Conservation (phyloP, 2,888 invertebrate species). For the Druceiella hillmani region DNA sequence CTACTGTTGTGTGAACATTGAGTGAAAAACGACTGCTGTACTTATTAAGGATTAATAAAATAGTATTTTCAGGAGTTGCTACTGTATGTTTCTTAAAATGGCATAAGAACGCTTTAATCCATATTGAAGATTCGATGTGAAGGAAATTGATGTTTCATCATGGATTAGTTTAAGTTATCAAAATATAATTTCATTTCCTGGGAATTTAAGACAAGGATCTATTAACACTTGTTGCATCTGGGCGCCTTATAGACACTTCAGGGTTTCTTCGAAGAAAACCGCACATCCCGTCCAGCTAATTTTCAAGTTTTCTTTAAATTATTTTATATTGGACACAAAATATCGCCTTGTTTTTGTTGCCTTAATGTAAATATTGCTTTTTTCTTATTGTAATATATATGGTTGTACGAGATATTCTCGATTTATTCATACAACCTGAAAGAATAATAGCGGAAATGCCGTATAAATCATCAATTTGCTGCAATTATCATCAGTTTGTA, state of each 20-base stretch:
- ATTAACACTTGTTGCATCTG: slow-evolving; percentile 6
- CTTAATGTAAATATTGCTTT: not conserved
- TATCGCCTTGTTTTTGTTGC: not conserved
- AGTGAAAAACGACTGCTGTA: too few species aligned
- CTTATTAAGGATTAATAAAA: too few species aligned
- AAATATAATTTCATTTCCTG: slow-evolving; percentile 4
- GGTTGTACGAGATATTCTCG: too few species aligned
- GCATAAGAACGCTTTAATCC: too few species aligned
- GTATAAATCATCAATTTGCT: slow-evolving; percentile 1
- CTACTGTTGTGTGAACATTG: too few species aligned
- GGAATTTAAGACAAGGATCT: slow-evolving; percentile 11
- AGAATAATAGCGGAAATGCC: slow-evolving; percentile 1
- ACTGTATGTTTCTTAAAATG: too few species aligned
- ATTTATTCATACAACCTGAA: too few species aligned
- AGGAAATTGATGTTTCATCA: too few species aligned
- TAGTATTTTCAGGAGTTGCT: too few species aligned
- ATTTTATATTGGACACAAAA: not conserved
- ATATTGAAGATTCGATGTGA: too few species aligned
- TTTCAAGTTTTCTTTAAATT: slow-evolving; percentile 1
- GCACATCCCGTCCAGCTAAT: slow-evolving; percentile 4
- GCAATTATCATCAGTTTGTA: not conserved
- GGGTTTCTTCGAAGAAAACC: slow-evolving; percentile 3
- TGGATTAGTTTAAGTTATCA: not conserved
- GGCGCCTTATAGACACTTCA: slow-evolving; percentile 2
- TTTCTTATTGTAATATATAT: too few species aligned